phyloP scores from a whole-genome alignment of 2,888 invertebrate species.

The Smittia aterrima region DNA sequence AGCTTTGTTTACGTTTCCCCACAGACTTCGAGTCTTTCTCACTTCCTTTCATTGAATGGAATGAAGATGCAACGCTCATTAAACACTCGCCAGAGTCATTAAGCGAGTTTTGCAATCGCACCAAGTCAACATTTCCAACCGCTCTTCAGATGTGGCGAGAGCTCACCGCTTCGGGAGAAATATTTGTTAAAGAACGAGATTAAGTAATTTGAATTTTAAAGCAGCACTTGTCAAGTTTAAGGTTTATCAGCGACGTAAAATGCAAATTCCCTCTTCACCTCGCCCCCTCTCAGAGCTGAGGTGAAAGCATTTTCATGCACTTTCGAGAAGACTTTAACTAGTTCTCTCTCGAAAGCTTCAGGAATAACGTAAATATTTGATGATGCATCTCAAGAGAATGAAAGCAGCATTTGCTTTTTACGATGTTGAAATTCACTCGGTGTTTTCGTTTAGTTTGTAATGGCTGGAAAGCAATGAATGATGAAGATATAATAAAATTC shows the following conservation, averaged over 20 bases:
- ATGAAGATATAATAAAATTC: background rate
- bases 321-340: no score
- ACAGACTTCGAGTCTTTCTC: no score
- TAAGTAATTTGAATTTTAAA: conserved; percentile 37
- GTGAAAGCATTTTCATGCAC: no score
- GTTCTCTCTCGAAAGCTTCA: background rate
- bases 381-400: background rate
- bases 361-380: conserved; percentile 3
- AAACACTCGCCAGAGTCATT: background rate
- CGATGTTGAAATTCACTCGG: background rate
- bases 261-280: background rate
- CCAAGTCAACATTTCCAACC: background rate
- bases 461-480: background rate
- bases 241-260: background rate
- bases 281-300: no score
- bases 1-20: no score
- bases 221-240: conserved; percentile 27
- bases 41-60: no score
- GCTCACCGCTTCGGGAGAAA: background rate
- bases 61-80: no score
- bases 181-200: conserved; percentile 23
- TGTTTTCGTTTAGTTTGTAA: background rate
- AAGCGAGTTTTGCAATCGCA: background rate
- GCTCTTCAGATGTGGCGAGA: background rate
- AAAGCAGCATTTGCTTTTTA: background rate